Base-by-base conservation (phyloP, 2,888 invertebrate species). In the Leucania comma region DNA sequence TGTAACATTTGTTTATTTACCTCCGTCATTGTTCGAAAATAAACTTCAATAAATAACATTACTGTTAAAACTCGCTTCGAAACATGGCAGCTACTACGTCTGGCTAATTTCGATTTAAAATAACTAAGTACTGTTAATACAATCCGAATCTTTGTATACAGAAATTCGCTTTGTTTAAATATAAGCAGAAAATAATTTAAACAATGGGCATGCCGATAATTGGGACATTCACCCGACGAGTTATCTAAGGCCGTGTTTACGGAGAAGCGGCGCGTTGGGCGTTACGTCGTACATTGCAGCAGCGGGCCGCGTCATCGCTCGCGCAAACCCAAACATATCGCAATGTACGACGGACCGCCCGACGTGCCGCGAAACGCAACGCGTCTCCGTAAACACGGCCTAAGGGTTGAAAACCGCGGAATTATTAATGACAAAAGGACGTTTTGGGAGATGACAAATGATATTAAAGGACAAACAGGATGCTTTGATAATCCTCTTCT, bases 61-160 rank as follows among this genome's bases (percentile, higher is more conserved):
- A 61, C 57, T 63, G 60, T 32, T 54, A 67, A 66, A 69, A 60
- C 57, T 68, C 42, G 9, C 35, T 22, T 60, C 56, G 65, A 71
- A 64, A 72, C 72, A 77, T 68, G 29, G 56, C 29, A 17, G 42
- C 42, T 3, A 42, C 42, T 42, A 42, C 42, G 51, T 77, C 81
- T 81, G 81, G 81, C 51, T 81, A 70, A 58, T 81, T 72, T 81
- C 73, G 50, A 35, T 71, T 68, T 20, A 64, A 77, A 81, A 77
- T 81, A 83, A 69, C 77, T 14, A 58, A 70, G 22, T 46, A n/a
- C 1, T 81, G 67, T 73, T 76, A 76, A 72, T 48, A 80, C 32
- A 69, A 48, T 35, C 42, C 48, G n/a, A 51, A 68, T 48, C 61
- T 29, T 62, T 62, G 46, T 72, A 29, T 51, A 73, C 64, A 64